phyloP scores from a whole-genome alignment of 2,113 vertebrate species.

The Barbus barbus region DNA sequence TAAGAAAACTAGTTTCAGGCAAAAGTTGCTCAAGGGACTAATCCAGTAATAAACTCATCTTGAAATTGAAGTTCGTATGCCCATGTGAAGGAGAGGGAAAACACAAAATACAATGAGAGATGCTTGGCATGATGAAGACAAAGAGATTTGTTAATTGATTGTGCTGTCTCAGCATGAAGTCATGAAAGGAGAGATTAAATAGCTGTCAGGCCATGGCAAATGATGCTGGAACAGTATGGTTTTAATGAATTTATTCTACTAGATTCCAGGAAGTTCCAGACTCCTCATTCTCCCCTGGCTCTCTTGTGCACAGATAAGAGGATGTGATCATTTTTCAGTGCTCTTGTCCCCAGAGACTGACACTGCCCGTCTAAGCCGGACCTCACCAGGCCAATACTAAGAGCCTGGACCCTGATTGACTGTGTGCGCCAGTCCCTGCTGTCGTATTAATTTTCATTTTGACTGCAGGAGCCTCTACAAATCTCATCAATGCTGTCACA shows the following conservation, averaged over 20 bases:
- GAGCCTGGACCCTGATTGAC: conserved; percentile 33
- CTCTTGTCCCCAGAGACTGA: conserved; percentile 24
- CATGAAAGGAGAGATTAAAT: conserved; percentile 39
- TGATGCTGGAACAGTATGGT: not conserved
- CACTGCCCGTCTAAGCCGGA: not conserved
- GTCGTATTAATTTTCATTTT: conserved; percentile 68
- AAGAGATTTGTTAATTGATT: conserved; percentile 35
- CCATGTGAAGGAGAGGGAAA: not conserved
- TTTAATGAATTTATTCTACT: conserved; percentile 50
- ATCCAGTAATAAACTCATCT: conserved; percentile 20
- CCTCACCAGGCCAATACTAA: not conserved
- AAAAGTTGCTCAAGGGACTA: conserved; percentile 12
- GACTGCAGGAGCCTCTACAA: conserved; percentile 47
- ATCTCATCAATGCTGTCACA: conserved; percentile 58
- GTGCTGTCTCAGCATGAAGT: conserved; percentile 38
- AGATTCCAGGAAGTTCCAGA: conserved; percentile 46
- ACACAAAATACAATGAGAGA: not conserved
- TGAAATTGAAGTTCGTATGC: conserved; percentile 4
- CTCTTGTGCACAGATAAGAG: conserved; percentile 20
- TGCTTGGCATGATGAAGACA: conserved; percentile 49
- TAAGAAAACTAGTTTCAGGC: not conserved
- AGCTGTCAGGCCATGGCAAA: not conserved
- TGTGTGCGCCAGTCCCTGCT: conserved; percentile 30
- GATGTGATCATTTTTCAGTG: conserved; percentile 43
- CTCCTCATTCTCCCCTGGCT: not conserved